phyloP scores from a whole-genome alignment of 2,888 invertebrate genomes.

The Psylliodes chrysocephalus region DNA sequence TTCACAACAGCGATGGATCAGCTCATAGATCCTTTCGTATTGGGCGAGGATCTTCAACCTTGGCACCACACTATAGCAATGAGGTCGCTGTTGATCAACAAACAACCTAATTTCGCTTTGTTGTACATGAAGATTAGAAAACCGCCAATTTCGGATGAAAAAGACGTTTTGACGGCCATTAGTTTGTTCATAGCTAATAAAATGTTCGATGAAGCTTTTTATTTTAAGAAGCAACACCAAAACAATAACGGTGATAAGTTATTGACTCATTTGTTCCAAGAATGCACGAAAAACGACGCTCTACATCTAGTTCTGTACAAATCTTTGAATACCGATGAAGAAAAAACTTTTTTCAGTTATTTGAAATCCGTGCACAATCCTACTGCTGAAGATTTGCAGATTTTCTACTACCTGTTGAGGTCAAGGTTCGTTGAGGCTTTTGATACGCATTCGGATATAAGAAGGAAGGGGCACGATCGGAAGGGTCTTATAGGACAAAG shows the following conservation, averaged over 20 bases:
- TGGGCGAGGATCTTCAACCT: conserved; percentile 68
- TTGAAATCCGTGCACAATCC: conserved; percentile 68
- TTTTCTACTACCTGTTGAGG: conserved; percentile 77
- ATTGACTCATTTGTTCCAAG: conserved; percentile 72
- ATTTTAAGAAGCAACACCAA: conserved; percentile 70
- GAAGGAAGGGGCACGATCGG: conserved; percentile 44
- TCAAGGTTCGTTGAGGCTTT: conserved; percentile 70
- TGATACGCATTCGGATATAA: conserved; percentile 63
- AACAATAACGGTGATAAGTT: conserved; percentile 65
- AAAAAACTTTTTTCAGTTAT: conserved; percentile 74
- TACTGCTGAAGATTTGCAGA: conserved; percentile 72
- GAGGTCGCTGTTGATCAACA: conserved; percentile 73
- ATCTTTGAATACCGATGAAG: conserved; percentile 72
- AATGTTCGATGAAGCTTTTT: conserved; percentile 73
- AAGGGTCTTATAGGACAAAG: conserved; percentile 56
- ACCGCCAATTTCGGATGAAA: conserved; percentile 55
- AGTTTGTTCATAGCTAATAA: conserved; percentile 73
- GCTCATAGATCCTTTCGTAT: conserved; percentile 72
- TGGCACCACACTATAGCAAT: conserved; percentile 81
- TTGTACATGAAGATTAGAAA: conserved; percentile 71
- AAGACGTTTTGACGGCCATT: conserved; percentile 68
- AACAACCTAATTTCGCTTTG: conserved; percentile 76
- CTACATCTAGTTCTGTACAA: conserved; percentile 72
- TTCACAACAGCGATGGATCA: conserved; percentile 78
- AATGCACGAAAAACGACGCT: conserved; percentile 68